Percentiles rank a stretch among this genome's conserved stretches.
phyloP scores from a whole-genome alignment of 2,797 vertebrate species.

The Phylloscopus collybita region DNA sequence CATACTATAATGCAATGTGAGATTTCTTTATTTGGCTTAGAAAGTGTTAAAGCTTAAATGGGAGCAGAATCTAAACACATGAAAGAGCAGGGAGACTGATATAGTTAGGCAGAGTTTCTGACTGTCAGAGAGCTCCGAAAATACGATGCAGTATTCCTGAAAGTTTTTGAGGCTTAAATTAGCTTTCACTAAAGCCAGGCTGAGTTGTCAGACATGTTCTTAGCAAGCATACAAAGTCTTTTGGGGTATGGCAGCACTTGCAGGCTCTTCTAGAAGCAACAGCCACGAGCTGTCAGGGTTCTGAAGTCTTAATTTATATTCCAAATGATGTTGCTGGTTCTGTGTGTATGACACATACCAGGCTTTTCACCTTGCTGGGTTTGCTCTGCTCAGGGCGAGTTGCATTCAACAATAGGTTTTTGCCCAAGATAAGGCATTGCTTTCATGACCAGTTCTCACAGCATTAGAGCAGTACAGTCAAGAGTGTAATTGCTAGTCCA shows the following conservation, averaged over 20 bases:
- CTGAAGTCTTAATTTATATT: background rate
- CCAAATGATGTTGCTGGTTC: background rate
- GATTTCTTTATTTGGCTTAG: background rate
- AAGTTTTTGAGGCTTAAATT: conserved; percentile 21
- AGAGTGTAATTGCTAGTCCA: background rate
- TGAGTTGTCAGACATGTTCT: background rate
- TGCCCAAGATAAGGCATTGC: background rate
- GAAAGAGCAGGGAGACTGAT: background rate
- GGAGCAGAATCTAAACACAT: background rate
- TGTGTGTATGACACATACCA: background rate
- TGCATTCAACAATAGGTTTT: background rate
- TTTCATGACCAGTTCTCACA: background rate
- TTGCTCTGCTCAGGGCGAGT: background rate
- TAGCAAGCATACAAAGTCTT: background rate
- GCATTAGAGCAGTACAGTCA: background rate
- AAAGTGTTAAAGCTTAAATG: conserved; percentile 3
- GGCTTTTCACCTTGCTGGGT: background rate
- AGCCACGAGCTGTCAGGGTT: background rate
- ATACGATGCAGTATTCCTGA: background rate
- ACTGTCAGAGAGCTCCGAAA: background rate
- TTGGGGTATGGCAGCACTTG: background rate
- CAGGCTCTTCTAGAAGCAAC: background rate
- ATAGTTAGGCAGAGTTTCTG: background rate
- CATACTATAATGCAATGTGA: background rate
- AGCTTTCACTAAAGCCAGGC: background rate